phyloP scores from a whole-genome alignment of 2,797 vertebrate genomes.

The Squalus acanthias region DNA sequence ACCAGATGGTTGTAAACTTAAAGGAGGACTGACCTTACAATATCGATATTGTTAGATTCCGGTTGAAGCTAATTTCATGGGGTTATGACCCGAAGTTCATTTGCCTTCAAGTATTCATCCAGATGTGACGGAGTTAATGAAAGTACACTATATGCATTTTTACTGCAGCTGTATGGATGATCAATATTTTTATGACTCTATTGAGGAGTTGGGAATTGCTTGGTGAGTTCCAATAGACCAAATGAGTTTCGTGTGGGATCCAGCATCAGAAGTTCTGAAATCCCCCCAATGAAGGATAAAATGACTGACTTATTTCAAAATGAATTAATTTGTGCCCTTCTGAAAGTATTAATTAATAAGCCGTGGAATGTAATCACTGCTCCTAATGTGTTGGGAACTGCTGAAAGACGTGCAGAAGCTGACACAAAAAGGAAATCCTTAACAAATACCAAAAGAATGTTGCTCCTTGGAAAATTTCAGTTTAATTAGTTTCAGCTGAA shows the following conservation, averaged over 20 bases:
- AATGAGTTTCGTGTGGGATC: background rate
- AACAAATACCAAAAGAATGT: conserved; percentile 10
- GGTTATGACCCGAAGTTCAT: background rate
- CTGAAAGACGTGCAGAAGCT: background rate
- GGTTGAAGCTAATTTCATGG: background rate
- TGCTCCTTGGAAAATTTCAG: conserved; percentile 29
- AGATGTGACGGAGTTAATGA: background rate
- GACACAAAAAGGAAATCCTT: background rate
- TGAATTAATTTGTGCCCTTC: background rate
- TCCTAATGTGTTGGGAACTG: background rate
- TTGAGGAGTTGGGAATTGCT: background rate
- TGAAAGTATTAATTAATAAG: conserved; percentile 21
- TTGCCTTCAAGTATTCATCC: background rate
- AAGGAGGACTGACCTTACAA: background rate
- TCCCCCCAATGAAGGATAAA: background rate
- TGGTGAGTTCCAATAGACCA: background rate
- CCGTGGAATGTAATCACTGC: background rate
- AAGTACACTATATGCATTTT: background rate
- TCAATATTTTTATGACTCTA: background rate
- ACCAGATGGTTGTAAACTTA: background rate
- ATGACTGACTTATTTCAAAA: background rate
- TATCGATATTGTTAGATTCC: background rate
- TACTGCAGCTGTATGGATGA: background rate
- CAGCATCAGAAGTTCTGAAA: background rate
- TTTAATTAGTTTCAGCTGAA: conserved; percentile 37